phyloP scores from a whole-genome alignment of 2,113 vertebrate genomes.

The Clarias macrocephalus region DNA sequence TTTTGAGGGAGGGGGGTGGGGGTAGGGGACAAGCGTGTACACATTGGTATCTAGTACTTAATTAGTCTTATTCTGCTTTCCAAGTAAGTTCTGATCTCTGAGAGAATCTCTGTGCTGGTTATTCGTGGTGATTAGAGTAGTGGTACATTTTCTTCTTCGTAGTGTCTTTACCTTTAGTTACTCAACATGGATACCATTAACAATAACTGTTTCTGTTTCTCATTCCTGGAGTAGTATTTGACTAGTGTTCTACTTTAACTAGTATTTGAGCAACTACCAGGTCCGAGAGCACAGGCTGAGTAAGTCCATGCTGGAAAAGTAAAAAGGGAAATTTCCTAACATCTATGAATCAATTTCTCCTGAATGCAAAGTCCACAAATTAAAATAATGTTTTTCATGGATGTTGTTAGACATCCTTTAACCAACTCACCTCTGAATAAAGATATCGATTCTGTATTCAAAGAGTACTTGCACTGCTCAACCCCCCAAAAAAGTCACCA shows the following conservation, averaged over 20 bases:
- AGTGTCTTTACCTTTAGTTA: background rate
- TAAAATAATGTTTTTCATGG: background rate
- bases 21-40: background rate
- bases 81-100: background rate
- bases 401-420: background rate
- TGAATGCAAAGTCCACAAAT: background rate
- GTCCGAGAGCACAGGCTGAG: background rate
- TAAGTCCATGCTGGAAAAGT: background rate
- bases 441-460: background rate
- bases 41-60: background rate
- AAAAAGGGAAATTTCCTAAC: background rate
- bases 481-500: too few relatives aligned
- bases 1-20: too few relatives aligned
- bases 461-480: background rate
- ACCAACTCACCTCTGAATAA: background rate
- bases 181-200: background rate
- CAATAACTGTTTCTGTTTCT: background rate
- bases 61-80: background rate
- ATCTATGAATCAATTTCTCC: background rate
- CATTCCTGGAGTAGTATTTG: background rate
- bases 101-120: slow-evolving; percentile 6
- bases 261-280: background rate
- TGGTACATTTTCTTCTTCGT: background rate
- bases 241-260: background rate
- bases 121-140: background rate